phyloP scores from a whole-genome alignment of 2,888 invertebrate species.

The Microctonus hyperodae region DNA sequence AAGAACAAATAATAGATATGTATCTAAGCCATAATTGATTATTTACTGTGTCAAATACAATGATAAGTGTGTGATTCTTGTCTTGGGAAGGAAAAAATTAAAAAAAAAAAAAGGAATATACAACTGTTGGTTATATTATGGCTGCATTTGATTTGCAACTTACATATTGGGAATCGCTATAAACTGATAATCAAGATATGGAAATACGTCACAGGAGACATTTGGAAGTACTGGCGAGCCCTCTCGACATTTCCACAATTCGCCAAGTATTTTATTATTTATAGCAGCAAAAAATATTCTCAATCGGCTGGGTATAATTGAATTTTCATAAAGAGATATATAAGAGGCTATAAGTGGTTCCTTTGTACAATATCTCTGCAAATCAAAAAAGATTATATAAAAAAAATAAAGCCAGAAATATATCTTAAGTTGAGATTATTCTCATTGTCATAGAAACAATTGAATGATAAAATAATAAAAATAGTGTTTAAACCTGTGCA shows the following conservation, averaged over 20 bases:
- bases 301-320: slow-evolving; percentile 45
- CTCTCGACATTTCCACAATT: slow-evolving; percentile 45
- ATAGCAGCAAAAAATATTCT: slow-evolving; percentile 42
- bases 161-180: neutral
- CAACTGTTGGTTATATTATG: neutral
- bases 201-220: slow-evolving; percentile 42
- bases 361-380: slow-evolving; percentile 52
- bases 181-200: slow-evolving; percentile 39
- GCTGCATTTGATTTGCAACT: neutral
- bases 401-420: slow-evolving; percentile 4
- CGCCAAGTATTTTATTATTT: slow-evolving; percentile 39
- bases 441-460: neutral
- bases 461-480: slow-evolving; percentile 7
- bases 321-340: slow-evolving; percentile 45
- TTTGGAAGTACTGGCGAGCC: slow-evolving; percentile 43
- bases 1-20: slow-evolving; percentile 19
- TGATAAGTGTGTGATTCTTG: neutral
- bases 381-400: slow-evolving; percentile 16
- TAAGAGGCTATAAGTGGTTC: slow-evolving; percentile 47
- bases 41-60: neutral
- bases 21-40: slow-evolving; percentile 14
- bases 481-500: slow-evolving; percentile 45
- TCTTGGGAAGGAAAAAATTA: neutral
- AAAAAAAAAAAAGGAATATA: neutral
- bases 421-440: neutral